Conservation (phyloP, 2,888 invertebrate genomes). For the Pristionchus fissidentatus region DNA sequence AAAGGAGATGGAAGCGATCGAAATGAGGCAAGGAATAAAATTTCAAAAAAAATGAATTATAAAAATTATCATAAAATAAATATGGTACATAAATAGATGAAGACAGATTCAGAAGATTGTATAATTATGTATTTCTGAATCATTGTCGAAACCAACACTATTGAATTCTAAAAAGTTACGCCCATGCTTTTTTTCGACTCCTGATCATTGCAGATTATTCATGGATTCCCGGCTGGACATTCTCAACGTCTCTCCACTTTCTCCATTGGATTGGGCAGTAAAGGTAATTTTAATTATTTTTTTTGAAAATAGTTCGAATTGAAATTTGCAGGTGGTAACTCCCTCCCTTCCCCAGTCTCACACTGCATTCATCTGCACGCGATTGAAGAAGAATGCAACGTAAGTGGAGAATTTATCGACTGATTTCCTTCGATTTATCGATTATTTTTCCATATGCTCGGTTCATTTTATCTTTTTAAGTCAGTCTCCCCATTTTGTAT, state of each 20-base stretch:
- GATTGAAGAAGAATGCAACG: slow-evolving; percentile 54
- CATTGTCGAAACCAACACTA: no score
- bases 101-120: background rate
- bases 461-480: no score
- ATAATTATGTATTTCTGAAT: no score
- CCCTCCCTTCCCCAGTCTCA: slow-evolving; percentile 61
- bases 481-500: background rate
- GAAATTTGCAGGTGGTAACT: slow-evolving; percentile 51
- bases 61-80: background rate
- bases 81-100: background rate
- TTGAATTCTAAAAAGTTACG: no score
- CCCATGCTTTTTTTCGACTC: no score
- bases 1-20: slow-evolving; percentile 44
- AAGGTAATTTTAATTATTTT: slow-evolving; percentile 41
- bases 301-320: no score
- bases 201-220: slow-evolving; percentile 59
- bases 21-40: slow-evolving; percentile 45
- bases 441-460: background rate
- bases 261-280: slow-evolving; percentile 61
- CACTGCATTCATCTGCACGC: slow-evolving; percentile 60
- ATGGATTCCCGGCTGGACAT: slow-evolving; percentile 68
- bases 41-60: background rate
- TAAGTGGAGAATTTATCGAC: no score
- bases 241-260: slow-evolving; percentile 63
- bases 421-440: background rate